Conservation (phyloP, 2,113 vertebrate genomes). For the Vulpes ferrilata region DNA sequence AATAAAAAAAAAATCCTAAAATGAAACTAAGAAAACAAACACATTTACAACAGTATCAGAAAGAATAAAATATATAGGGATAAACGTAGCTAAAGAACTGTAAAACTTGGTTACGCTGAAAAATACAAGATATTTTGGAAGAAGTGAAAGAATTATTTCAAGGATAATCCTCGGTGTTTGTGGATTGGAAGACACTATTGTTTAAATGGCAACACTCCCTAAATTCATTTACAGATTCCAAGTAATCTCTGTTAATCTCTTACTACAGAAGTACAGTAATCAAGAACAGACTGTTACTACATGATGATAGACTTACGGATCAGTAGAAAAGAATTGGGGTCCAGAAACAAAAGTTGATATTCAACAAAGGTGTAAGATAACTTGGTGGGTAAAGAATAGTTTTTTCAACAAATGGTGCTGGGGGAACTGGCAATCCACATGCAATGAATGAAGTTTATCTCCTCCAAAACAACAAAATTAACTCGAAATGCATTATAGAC, state of each 20-base stretch:
- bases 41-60: neutral
- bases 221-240: neutral
- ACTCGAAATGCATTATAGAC: neutral
- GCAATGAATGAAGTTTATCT: neutral
- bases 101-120: neutral
- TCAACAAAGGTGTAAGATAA: neutral
- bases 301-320: neutral
- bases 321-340: neutral
- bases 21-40: neutral
- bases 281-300: neutral
- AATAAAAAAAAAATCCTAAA: neutral
- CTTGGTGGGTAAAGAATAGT: neutral
- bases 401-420: neutral
- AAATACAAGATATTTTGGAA: neutral
- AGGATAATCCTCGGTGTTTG: neutral
- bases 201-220: neutral
- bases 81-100: neutral
- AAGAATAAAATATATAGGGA: neutral
- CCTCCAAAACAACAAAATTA: neutral
- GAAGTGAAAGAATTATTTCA: neutral
- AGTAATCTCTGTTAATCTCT: neutral
- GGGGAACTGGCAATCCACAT: neutral
- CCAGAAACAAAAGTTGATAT: neutral
- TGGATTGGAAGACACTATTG: neutral
- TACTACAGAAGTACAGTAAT: neutral